Conservation (phyloP, 1,140 invertebrate genomes). For the Odontomachus brunneus region DNA sequence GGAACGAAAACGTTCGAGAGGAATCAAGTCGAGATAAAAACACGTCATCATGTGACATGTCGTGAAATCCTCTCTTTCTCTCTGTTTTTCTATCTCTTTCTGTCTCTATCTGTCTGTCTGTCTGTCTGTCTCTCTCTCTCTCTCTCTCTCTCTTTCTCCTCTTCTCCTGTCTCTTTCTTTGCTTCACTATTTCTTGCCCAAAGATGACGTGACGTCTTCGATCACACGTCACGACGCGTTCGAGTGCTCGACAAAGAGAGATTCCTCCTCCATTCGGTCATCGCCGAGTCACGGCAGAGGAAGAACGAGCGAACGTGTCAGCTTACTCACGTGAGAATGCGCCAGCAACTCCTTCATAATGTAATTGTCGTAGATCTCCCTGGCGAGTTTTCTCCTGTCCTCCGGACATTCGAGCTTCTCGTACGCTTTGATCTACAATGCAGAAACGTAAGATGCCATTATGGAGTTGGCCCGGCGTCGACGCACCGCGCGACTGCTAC, state of each 20-base stretch:
- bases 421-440: constrained; percentile 97
- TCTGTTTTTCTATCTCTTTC: too few relatives aligned
- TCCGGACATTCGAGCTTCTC: constrained; percentile 99
- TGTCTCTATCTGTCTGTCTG: too few relatives aligned
- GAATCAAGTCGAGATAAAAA: background rate
- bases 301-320: background rate
- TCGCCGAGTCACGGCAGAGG: background rate
- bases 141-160: too few relatives aligned
- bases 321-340: constrained; percentile 96
- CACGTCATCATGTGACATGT: background rate
- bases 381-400: constrained; percentile 96
- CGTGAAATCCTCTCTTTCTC: background rate
- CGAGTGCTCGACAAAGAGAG: background rate
- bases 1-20: too few relatives aligned
- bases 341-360: constrained; percentile 99
- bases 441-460: constrained; percentile 63
- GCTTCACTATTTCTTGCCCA: too few relatives aligned
- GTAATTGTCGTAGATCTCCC: constrained; percentile 99
- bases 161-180: too few relatives aligned
- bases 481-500: constrained; percentile 36
- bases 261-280: background rate
- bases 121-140: too few relatives aligned
- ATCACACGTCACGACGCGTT: background rate
- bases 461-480: constrained; percentile 29
- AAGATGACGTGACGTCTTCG: too few relatives aligned